These are phyloP conservation scores for Puma concolor DNA, from an alignment of 2,113 vertebrate genomes.

Conservation along the genomic window DNA sequence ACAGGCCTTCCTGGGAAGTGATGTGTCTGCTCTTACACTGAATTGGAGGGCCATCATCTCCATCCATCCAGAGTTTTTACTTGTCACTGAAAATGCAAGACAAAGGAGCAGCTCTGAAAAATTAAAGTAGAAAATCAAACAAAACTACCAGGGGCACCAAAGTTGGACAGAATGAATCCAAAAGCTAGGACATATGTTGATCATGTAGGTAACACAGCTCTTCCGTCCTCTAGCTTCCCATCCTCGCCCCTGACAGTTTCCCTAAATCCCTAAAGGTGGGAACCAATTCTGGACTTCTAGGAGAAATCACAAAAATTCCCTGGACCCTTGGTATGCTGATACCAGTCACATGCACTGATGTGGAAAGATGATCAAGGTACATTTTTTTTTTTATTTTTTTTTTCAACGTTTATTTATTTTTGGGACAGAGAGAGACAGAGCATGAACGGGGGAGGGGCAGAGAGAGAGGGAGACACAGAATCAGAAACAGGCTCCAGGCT, in stretches of 20 bases:
- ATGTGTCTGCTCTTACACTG: background rate
- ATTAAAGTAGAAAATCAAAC: background rate
- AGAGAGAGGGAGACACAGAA: too few relatives aligned
- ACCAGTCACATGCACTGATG: background rate
- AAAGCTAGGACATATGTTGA: background rate
- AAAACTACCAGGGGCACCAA: background rate
- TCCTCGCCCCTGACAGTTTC: background rate
- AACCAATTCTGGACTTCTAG: background rate
- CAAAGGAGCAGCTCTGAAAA: background rate
- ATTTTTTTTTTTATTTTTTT: too few relatives aligned
- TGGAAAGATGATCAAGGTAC: background rate
- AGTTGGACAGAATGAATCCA: background rate
- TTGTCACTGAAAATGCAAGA: background rate
- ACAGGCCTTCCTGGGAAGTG: background rate
- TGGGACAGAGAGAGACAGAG: too few relatives aligned
- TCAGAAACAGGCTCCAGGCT: too few relatives aligned
- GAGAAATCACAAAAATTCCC: background rate
- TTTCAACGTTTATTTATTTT: too few relatives aligned
- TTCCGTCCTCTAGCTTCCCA: background rate
- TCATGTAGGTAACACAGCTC: background rate
- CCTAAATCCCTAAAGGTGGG: background rate
- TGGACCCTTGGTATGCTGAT: background rate
- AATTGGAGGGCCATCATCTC: background rate
- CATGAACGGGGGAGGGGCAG: too few relatives aligned
- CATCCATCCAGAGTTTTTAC: background rate